phyloP scores from a whole-genome alignment of 2,888 invertebrate genomes.

The Melieria crassipennis region DNA sequence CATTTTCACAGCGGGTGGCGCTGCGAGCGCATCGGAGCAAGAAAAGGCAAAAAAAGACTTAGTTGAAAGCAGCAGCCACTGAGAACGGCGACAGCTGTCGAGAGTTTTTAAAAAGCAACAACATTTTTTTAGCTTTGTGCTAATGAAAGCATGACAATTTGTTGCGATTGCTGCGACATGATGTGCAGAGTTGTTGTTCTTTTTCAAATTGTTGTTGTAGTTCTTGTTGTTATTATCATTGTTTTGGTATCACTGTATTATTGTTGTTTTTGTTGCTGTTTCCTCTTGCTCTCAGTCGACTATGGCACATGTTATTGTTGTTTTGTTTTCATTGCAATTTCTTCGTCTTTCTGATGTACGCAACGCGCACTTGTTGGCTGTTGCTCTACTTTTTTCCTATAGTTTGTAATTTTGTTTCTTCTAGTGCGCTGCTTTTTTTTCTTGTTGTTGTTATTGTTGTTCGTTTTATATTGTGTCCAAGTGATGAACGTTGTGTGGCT shows the following conservation, averaged over 20 bases:
- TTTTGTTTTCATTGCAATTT: slow-evolving; percentile 41
- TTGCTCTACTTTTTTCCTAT: slow-evolving; percentile 53
- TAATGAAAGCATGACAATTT: slow-evolving; percentile 56
- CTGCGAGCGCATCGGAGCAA: background rate
- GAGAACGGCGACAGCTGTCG: background rate
- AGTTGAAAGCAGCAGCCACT: background rate
- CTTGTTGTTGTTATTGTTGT: too few species aligned
- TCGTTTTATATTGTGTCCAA: too few species aligned
- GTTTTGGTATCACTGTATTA: too few species aligned
- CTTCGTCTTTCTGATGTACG: background rate
- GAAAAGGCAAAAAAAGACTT: background rate
- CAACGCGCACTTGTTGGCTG: slow-evolving; percentile 23
- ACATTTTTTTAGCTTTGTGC: slow-evolving; percentile 36
- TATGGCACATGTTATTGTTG: slow-evolving; percentile 17
- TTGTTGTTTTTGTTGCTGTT: too few species aligned
- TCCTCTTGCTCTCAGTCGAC: too few species aligned
- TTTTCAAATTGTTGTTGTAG: too few species aligned
- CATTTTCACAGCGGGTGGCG: background rate
- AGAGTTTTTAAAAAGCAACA: background rate
- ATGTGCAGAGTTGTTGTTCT: too few species aligned
- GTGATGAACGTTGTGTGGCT: too few species aligned
- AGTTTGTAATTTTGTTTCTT: slow-evolving; percentile 5
- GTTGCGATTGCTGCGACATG: too few species aligned
- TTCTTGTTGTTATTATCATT: too few species aligned
- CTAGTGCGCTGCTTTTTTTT: background rate